Base-by-base conservation (phyloP, 2,797 vertebrate genomes). In the Aplochiton taeniatus region DNA sequence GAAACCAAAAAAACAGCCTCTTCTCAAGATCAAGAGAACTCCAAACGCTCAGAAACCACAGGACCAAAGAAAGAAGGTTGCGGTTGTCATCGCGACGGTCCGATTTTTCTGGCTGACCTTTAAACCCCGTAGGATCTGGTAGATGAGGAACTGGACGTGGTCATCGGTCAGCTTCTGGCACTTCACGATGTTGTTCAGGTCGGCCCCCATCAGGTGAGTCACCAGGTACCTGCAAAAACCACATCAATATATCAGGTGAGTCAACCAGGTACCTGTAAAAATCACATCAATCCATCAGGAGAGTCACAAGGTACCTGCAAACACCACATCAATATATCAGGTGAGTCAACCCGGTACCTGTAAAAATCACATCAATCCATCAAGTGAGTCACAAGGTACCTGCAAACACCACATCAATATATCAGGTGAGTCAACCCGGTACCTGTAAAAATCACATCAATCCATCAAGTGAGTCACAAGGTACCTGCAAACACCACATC, bases 141-240 rank as follows among this genome's bases (percentile, higher is more conserved):
- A 99, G 88, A 99, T 98, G 65, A 99, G 95, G 77, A 99, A 99
- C 90, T 99, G 98, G 77, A 99, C 98, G 0, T 99, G 98, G 90
- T 99, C 98, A 71, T 99, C 98, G 0, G 97, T 99, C 66, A 99
- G 91, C 86, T 98, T 99, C 92, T 99, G 98, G 88, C 98, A 99
- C 88, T 99, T 99, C 56, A 99, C 95, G 11, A 99, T 99, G 88
- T 99, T 99, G 89, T 99, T 99, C 77, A 99, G 94, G 86, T 99
- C 98, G 52, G 98, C 98, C 44, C 98, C 98, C 98, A 99, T 99
- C 58, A 99, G 92, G 80, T 98, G 96, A 59, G 98, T 99, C 87
- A 99, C 98, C 87, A 99, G 85, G 80, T 99, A 99, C 82, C 98
- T 99, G 60, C 45, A 68, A 79, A 74, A n/a, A n/a, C n/a, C n/a